Percentiles rank a stretch among this genome's conserved stretches.
These are phyloP conservation scores for Eupithecia vulgata DNA, from an alignment of 2,888 invertebrate genomes.

Conservation along the genomic window DNA sequence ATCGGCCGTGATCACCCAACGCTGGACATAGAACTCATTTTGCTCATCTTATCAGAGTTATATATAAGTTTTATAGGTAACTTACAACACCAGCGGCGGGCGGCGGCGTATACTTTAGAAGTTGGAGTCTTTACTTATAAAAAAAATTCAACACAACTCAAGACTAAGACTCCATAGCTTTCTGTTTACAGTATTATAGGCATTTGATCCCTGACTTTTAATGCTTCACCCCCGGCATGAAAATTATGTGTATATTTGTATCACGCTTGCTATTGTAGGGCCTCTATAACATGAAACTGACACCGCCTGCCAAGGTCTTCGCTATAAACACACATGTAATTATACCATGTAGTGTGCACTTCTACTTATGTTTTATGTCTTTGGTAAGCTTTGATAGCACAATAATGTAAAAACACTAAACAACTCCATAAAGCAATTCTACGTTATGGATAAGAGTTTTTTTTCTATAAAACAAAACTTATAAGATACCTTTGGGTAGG, in stretches of 20 bases:
- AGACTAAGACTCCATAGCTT: constrained; percentile 59
- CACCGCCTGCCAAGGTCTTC: constrained; percentile 77
- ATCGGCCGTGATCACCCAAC: background rate
- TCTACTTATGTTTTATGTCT: constrained; percentile 14
- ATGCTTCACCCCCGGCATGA: constrained; percentile 84
- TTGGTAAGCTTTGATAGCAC: background rate
- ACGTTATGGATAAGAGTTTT: background rate
- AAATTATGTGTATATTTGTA: constrained; percentile 84
- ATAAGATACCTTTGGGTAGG: background rate
- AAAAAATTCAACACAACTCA: constrained; percentile 10
- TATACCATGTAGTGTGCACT: constrained; percentile 30
- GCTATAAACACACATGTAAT: constrained; percentile 45
- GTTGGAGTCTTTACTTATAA: background rate
- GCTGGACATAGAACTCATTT: background rate
- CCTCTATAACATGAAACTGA: constrained; percentile 73
- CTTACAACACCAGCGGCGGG: background rate
- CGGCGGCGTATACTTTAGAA: background rate
- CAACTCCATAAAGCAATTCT: background rate
- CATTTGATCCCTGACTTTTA: constrained; percentile 85
- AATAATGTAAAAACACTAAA: background rate
- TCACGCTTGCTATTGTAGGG: constrained; percentile 83
- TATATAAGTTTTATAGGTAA: background rate
- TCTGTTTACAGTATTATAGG: constrained; percentile 72
- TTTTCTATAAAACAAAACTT: background rate
- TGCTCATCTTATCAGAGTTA: background rate